Conservation (phyloP, 2,888 invertebrate genomes). For the Criorhina ranunculi region DNA sequence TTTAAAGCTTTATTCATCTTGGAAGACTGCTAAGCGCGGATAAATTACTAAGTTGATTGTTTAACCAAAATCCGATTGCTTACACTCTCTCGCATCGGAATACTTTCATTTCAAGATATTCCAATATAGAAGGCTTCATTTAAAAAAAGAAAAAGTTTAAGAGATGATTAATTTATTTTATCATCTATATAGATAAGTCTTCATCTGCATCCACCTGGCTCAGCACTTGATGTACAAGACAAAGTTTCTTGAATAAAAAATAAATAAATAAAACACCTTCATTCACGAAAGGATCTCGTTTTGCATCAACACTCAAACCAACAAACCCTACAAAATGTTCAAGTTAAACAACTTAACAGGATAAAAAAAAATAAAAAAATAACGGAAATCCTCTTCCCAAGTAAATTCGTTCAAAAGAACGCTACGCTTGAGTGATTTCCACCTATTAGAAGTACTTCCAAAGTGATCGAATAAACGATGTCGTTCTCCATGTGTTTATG, state of each 20-base stretch:
- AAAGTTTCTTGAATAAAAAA: background rate
- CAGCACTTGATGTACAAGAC: background rate
- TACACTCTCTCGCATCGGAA: background rate
- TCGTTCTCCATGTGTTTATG: slow-evolving; percentile 25
- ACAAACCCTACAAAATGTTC: slow-evolving; percentile 1
- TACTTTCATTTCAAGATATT: background rate
- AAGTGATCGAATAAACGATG: slow-evolving; percentile 69
- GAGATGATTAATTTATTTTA: slow-evolving; percentile 14
- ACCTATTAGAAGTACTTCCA: slow-evolving; percentile 60
- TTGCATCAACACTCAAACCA: slow-evolving; percentile 12
- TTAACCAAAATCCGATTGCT: background rate
- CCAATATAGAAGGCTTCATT: background rate
- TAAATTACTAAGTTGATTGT: slow-evolving; percentile 1
- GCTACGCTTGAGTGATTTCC: slow-evolving; percentile 47
- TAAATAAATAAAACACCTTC: background rate
- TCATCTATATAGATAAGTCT: background rate
- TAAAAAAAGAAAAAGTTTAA: background rate
- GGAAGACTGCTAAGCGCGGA: background rate
- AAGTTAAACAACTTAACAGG: slow-evolving; percentile 11
- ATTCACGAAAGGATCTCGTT: background rate
- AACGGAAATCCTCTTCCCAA: background rate
- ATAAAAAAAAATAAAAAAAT: background rate
- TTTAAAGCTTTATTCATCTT: background rate
- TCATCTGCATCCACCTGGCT: background rate
- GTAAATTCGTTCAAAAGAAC: slow-evolving; percentile 22